Evolutionary conservation across 2,888 invertebrate species (phyloP), one percentile per base, ranked within the genome.

Genomic region (Mantis religiosa): DNA sequence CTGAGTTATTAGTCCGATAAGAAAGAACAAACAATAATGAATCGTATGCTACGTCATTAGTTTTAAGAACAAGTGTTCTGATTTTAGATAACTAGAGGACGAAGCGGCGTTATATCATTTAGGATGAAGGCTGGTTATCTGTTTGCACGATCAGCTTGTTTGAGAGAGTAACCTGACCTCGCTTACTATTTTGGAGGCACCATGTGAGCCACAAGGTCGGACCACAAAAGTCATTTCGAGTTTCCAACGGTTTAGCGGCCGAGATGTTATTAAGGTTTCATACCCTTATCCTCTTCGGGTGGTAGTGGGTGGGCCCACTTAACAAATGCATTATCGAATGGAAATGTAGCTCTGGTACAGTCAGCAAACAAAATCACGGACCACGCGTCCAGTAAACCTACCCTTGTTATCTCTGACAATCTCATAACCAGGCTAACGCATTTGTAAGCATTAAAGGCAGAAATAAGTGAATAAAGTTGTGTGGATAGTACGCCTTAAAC

Each of bases 291-390:
- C 27, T 27, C 85, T 85, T 85, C 54, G 54, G 54, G 54, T 71
- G 54, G 85, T 47, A 85, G 85, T 85, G 54, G 85, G 85, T 85
- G 85, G 85, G 54, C 47, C 85, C 85, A 85, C 85, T 85, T 85
- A 47, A 87, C 87, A 87, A 87, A 87, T 83, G 84, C 85, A 84
- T 87, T 87, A 87, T 89, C 87, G 89, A 87, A 87, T 89, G 87
- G 87, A 87, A 87, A 89, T 87, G 84, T 83, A n/a, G 41, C n/a
- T 85, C 54, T 8, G 7, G 85, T 85, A 85, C 47, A 85, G 41
- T 85, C 85, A 85, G 15, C 14, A 85, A 28, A n/a, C 54, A 85
- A 85, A 85, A 85, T n/a, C 54, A 20, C 20, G 54, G 54, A 71
- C 54, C 54, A 34, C 0, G 0, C 3, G 30, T 30, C 30, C 30